Conservation (phyloP, 2,797 vertebrate genomes). For the Tapirus indicus region DNA sequence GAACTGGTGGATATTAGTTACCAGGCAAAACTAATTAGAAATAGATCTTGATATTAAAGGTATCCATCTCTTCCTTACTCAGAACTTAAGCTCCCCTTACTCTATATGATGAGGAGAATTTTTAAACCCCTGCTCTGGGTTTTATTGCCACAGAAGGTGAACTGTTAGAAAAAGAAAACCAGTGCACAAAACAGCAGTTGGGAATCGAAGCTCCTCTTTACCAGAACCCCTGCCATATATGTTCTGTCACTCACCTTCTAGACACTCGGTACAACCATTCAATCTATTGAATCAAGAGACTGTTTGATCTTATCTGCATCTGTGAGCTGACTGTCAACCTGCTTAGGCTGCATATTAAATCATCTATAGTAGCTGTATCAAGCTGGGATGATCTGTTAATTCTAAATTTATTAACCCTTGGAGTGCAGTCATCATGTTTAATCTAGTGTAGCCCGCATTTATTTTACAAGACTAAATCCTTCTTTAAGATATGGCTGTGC, state of each 20-base stretch:
- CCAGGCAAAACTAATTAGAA: conserved; percentile 66
- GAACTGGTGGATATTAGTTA: conserved; percentile 60
- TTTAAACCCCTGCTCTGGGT: conserved; percentile 67
- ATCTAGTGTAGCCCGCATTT: conserved; percentile 90
- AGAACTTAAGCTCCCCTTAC: conserved; percentile 84
- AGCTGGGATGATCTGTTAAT: conserved; percentile 92
- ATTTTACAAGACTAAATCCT: conserved; percentile 89
- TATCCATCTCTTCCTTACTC: conserved; percentile 74
- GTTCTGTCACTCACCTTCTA: conserved; percentile 89
- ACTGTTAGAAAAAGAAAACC: conserved; percentile 84
- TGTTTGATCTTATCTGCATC: conserved; percentile 92
- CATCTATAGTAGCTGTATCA: conserved; percentile 91
- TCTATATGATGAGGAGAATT: conserved; percentile 64
- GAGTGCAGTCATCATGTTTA: conserved; percentile 90
- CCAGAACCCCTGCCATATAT: conserved; percentile 85
- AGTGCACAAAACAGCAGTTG: conserved; percentile 83
- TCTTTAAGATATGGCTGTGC: conserved; percentile 84
- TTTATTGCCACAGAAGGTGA: conserved; percentile 82
- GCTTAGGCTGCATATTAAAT: conserved; percentile 92
- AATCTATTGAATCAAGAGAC: conserved; percentile 90
- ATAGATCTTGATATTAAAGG: conserved; percentile 81
- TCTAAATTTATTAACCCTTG: conserved; percentile 94
- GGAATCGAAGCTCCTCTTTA: conserved; percentile 83
- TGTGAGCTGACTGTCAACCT: conserved; percentile 92
- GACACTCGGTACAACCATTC: conserved; percentile 90